Percentiles rank a stretch among this genome's conserved stretches.
Evolutionary conservation across 2,888 invertebrate genomes (phyloP).

Genomic region (Platynereis dumerilii): DNA sequence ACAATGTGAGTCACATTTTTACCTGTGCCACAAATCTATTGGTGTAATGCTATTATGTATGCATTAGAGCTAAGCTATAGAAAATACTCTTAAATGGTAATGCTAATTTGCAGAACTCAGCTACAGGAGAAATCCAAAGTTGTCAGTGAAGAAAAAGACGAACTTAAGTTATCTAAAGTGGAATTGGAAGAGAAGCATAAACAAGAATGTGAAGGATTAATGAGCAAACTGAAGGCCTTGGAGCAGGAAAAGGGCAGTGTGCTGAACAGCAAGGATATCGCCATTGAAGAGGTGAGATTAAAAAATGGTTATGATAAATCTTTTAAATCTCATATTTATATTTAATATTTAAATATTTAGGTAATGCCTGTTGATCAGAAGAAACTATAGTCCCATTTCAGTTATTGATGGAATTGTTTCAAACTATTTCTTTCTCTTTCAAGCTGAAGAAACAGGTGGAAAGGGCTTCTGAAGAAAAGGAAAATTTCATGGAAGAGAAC

Average conservation of each 20-base stretch:
- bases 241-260: conserved; percentile 30
- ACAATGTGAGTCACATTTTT: conserved; percentile 11
- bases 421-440: neutral
- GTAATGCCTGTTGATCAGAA: too few relatives aligned
- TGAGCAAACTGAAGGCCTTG: conserved; percentile 11
- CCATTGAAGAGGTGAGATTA: conserved; percentile 52
- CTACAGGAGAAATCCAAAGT: too few relatives aligned
- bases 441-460: conserved; percentile 59
- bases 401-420: too few relatives aligned
- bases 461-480: conserved; percentile 51
- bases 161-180: too few relatives aligned
- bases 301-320: neutral
- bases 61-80: too few relatives aligned
- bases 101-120: too few relatives aligned
- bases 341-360: neutral
- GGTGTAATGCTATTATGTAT: too few relatives aligned
- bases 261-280: conserved; percentile 51
- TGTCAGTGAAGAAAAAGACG: too few relatives aligned
- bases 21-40: too few relatives aligned
- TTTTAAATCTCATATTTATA: conserved; percentile 4
- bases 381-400: too few relatives aligned
- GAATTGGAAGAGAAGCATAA: neutral
- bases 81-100: too few relatives aligned
- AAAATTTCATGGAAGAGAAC: conserved; percentile 48
- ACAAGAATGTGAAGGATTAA: conserved; percentile 8